Conservation (phyloP, 2,797 vertebrate genomes). For the Tapera naevia region DNA sequence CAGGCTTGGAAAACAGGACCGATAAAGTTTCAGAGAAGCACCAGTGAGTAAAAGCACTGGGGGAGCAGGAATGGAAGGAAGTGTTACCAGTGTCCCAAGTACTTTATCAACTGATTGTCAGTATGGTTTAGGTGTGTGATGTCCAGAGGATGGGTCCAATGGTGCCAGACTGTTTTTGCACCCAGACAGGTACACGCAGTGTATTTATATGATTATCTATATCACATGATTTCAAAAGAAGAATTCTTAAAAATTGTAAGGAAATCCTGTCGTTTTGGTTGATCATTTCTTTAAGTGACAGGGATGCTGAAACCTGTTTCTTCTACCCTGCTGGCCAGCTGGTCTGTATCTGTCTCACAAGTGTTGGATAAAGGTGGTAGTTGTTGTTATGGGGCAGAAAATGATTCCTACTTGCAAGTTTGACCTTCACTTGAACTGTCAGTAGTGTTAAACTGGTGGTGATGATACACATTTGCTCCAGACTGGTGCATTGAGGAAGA, state of each 20-base stretch:
- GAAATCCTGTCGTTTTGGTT: background rate
- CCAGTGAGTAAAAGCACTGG: background rate
- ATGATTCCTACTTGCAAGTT: slow-evolving; percentile 35
- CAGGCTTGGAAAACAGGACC: background rate
- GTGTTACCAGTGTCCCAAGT: rapidly evolving
- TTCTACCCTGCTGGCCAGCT: background rate
- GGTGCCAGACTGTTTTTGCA: no score
- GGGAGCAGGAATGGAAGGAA: background rate
- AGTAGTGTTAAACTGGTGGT: slow-evolving; percentile 35
- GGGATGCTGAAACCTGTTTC: background rate
- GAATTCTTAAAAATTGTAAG: rapidly evolving
- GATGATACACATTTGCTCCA: slow-evolving; percentile 51
- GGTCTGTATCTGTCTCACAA: background rate
- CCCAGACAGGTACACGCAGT: rapidly evolving
- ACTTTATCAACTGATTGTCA: rapidly evolving
- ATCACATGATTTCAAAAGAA: background rate
- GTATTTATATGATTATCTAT: rapidly evolving
- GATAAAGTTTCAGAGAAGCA: background rate
- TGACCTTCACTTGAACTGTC: slow-evolving; percentile 43
- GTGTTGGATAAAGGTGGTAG: background rate
- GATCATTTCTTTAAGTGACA: background rate
- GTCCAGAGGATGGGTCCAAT: rapidly evolving
- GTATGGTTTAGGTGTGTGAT: rapidly evolving
- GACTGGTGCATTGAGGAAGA: background rate
- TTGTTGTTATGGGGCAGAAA: slow-evolving; percentile 14